phyloP scores from a whole-genome alignment of 2,113 vertebrate species.

The human (Homo sapiens) region GRCh38 chr1:230844501-230845000 shows the following conservation, averaged over 20 bases:
- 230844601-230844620: background rate
- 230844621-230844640: background rate
- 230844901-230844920: background rate
- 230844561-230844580: background rate
- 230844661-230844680: background rate
- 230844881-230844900: background rate
- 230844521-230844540: no score
- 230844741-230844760: background rate
- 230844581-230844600: background rate
- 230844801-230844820: no score
- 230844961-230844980: background rate
- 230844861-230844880: background rate
- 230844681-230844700: background rate
- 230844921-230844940: fast-evolving
- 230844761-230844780: background rate
- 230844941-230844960: fast-evolving
- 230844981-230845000: fast-evolving
- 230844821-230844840: background rate
- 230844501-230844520: no score
- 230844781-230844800: no score
- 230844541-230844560: fast-evolving
- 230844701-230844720: fast-evolving
- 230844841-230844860: no score
- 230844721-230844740: background rate
- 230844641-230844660: fast-evolving